Percentiles rank a stretch among this genome's conserved stretches.
Evolutionary conservation across 2,888 invertebrate genomes (phyloP).

Genomic region (Molorchus minor): DNA sequence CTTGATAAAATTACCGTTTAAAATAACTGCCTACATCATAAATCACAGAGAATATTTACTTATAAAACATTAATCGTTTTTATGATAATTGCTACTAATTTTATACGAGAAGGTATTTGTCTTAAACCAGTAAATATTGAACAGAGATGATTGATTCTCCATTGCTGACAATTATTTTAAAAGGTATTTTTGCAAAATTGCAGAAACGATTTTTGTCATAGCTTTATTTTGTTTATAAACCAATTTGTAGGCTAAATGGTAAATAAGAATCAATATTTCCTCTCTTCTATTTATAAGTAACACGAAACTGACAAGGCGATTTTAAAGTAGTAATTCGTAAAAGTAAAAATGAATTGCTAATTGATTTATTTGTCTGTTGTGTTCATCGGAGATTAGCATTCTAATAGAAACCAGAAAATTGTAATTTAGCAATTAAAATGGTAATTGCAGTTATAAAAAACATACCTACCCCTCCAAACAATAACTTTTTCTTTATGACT

Average conservation of each 20-base stretch:
- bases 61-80: conserved; percentile 7
- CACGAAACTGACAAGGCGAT: conserved; percentile 1
- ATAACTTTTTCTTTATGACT: conserved; percentile 54
- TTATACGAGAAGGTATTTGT: too few species aligned
- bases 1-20: conserved; percentile 13
- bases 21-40: conserved; percentile 10
- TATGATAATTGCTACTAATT: too few species aligned
- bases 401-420: conserved; percentile 48
- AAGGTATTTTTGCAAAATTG: too few species aligned
- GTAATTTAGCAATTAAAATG: conserved; percentile 55
- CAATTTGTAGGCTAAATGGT: too few species aligned
- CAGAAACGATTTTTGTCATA: too few species aligned
- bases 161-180: too few species aligned
- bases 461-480: conserved; percentile 50
- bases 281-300: too few species aligned
- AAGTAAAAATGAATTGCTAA: conserved; percentile 37
- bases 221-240: too few species aligned
- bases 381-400: conserved; percentile 41
- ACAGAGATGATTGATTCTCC: too few species aligned
- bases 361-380: conserved; percentile 27
- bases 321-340: not conserved
- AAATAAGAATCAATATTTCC: too few species aligned
- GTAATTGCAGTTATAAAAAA: conserved; percentile 52
- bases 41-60: conserved; percentile 15
- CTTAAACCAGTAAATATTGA: too few species aligned